These are phyloP conservation scores for Scelioninae gen. 1 DNA, from an alignment of 2,888 invertebrate genomes.

Conservation along the genomic window DNA sequence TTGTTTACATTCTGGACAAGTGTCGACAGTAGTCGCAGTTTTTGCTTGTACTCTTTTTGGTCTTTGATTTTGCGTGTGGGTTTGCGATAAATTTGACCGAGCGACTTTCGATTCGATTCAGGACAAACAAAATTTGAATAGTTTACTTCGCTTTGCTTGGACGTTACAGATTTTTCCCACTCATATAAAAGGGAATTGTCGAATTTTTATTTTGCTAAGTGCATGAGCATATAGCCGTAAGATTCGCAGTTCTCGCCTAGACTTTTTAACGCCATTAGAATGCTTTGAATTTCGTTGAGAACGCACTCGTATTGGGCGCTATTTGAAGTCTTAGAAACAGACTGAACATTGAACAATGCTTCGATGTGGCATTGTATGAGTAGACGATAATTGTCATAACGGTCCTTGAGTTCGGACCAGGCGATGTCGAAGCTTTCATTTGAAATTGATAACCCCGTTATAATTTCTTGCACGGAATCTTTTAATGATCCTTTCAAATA, in stretches of 20 bases:
- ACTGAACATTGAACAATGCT: neutral
- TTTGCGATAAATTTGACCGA: neutral
- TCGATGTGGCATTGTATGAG: neutral
- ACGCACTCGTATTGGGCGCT: neutral
- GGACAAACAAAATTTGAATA: slow-evolving; percentile 17
- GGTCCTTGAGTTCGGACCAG: too few species aligned
- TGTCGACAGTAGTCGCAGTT: neutral
- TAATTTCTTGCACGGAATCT: neutral
- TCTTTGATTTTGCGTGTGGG: neutral
- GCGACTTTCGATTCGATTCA: slow-evolving; percentile 1
- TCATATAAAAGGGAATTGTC: slow-evolving; percentile 11
- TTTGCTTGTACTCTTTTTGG: neutral
- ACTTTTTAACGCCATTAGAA: neutral
- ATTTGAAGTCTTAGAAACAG: neutral
- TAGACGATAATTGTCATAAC: neutral
- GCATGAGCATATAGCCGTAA: neutral
- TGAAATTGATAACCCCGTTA: neutral
- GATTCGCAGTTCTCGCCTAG: neutral
- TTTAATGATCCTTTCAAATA: slow-evolving; percentile 1
- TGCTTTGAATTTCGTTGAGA: neutral
- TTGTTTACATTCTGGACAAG: slow-evolving; percentile 10
- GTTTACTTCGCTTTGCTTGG: neutral
- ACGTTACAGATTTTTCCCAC: slow-evolving; percentile 11
- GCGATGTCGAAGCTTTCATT: neutral
- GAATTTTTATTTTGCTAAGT: slow-evolving; percentile 2